Evolutionary conservation across 2,888 invertebrate genomes (phyloP).

Genomic region (Eupithecia abbreviata): DNA sequence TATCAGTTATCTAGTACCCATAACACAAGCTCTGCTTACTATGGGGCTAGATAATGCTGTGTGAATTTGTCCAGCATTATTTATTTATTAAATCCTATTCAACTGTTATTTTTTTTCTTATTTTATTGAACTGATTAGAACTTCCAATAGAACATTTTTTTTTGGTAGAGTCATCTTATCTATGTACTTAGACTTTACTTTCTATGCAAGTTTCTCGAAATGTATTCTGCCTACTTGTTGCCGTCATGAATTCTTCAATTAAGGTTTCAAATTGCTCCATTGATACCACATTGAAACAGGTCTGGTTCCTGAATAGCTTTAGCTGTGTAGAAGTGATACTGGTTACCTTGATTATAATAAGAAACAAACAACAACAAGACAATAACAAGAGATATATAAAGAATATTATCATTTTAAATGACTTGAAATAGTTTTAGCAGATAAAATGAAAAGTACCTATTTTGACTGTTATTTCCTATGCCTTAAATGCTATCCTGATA

Average conservation of each 20-base stretch:
- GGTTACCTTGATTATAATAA: not conserved
- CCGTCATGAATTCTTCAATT: constrained; percentile 24
- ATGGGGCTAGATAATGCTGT: too few species aligned
- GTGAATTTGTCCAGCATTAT: too few species aligned
- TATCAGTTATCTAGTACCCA: too few species aligned
- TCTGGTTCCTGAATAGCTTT: constrained; percentile 30
- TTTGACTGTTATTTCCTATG: not conserved
- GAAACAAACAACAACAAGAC: too few species aligned
- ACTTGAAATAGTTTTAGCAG: too few species aligned
- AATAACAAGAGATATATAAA: not conserved
- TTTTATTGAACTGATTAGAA: not conserved
- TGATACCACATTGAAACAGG: constrained; percentile 47
- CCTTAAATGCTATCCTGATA: not conserved
- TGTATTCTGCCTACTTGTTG: not conserved
- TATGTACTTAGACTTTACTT: not conserved
- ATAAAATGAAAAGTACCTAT: not conserved
- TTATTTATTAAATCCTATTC: too few species aligned
- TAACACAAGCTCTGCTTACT: too few species aligned
- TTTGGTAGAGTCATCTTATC: not conserved
- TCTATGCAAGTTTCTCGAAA: not conserved
- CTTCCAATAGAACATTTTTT: not conserved
- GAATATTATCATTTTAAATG: not conserved
- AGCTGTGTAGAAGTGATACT: not conserved
- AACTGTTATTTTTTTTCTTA: not conserved
- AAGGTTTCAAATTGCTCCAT: constrained; percentile 46